Percentiles rank a stretch among this genome's conserved stretches.
These are phyloP conservation scores for Ophraella communa DNA, from an alignment of 2,888 invertebrate genomes.

Conservation along the genomic window DNA sequence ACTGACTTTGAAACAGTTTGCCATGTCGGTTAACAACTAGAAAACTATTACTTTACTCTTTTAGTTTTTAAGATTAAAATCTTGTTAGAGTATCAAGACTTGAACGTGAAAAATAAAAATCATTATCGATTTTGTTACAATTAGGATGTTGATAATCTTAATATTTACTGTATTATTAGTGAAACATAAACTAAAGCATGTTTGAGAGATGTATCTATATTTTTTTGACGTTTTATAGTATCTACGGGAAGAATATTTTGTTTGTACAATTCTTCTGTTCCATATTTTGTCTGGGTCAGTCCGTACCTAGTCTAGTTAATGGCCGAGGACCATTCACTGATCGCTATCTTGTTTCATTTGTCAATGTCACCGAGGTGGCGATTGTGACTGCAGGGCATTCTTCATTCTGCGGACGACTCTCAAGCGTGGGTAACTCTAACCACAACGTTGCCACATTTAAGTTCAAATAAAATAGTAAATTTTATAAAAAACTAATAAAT, in stretches of 20 bases:
- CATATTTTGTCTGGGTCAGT: neutral
- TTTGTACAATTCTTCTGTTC: neutral
- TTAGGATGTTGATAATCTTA: no score
- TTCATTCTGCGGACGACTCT: slow-evolving; percentile 52
- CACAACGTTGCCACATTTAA: slow-evolving; percentile 8
- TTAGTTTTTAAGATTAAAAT: no score
- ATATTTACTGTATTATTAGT: no score
- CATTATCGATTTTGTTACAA: no score
- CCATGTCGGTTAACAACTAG: no score
- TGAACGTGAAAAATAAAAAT: no score
- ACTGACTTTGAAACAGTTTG: neutral
- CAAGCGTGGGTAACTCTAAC: slow-evolving; percentile 42
- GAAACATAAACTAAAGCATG: no score
- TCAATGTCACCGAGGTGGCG: slow-evolving; percentile 71
- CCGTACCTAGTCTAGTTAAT: slow-evolving; percentile 26
- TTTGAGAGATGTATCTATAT: no score
- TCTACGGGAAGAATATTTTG: no score
- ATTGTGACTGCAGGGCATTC: slow-evolving; percentile 58
- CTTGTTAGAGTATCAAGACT: no score
- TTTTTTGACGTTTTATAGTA: neutral
- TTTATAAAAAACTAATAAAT: neutral
- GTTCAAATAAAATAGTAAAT: neutral
- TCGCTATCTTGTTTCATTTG: slow-evolving; percentile 80
- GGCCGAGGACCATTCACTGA: slow-evolving; percentile 67
- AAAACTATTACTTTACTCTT: no score